Evolutionary conservation across 2,797 vertebrate genomes (phyloP).

Genomic region (Rhynchotus rufescens): DNA sequence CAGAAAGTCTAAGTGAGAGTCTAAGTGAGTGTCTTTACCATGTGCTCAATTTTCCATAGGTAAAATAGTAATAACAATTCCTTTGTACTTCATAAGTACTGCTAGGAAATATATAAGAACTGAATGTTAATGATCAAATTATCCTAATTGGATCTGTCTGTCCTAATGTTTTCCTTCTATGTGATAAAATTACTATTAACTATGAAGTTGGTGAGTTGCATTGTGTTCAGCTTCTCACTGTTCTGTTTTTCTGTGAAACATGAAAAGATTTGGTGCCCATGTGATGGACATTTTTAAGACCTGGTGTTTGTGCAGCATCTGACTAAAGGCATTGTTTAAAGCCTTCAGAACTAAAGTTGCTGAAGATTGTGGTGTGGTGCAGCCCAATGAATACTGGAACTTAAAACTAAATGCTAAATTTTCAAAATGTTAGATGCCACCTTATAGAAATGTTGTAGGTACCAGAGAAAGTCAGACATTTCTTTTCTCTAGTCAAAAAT

Average conservation of each 20-base stretch:
- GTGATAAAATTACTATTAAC: slow-evolving; percentile 33
- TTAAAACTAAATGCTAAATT: neutral
- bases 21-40: neutral
- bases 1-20: neutral
- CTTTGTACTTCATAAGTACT: neutral
- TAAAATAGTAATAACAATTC: slow-evolving; percentile 26
- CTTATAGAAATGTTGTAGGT: accelerated
- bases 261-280: neutral
- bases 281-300: neutral
- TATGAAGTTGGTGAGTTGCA: slow-evolving; percentile 51
- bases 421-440: neutral
- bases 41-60: neutral
- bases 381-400: neutral
- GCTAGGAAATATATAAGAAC: slow-evolving; percentile 12
- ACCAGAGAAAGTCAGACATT: neutral
- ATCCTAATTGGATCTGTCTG: slow-evolving; percentile 21
- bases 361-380: neutral
- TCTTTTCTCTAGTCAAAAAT: neutral
- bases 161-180: slow-evolving; percentile 48
- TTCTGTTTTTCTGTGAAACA: neutral
- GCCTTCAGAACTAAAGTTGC: neutral
- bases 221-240: slow-evolving; percentile 33
- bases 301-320: slow-evolving; percentile 11
- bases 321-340: neutral
- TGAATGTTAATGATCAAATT: slow-evolving; percentile 49